Evolutionary conservation across 2,888 invertebrate genomes (phyloP), one percentile per base, ranked within the genome.

Genomic region (Temnothorax ravouxi): DNA sequence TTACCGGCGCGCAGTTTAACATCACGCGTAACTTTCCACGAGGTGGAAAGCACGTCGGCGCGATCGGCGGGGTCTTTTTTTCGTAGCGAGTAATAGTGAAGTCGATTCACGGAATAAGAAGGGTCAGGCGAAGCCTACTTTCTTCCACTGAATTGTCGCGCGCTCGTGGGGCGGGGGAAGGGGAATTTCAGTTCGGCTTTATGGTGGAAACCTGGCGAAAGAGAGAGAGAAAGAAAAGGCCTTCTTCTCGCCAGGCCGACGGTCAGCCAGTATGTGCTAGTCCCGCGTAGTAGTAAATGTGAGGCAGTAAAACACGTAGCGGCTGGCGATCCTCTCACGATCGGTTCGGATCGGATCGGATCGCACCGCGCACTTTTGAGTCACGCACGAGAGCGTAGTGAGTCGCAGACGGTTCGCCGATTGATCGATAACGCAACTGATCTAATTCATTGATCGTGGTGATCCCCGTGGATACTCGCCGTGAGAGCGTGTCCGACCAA

Each of bases 101-200:
- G 92, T 91, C 90, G 91, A 92, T 91, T 89, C 92, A 92, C 92
- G 90, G 91, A 91, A 90, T 82, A 76, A 88, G 86, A 90, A 91
- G 91, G 90, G 89, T 89, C 91, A 91, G 90, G 56, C 87, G 91
- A 91, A 93, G 93, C 93, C 93, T 93, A 93, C 93, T 93, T 93
- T 93, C 93, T 93, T 93, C 91, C 84, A 91, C 88, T 84, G 87
- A 87, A 89, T 89, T 71, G 88, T 81, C 77, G 59, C 85, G 90
- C 76, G 61, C 50, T 44, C 34, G 15, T 9, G 44, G 64, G 41
- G n/a, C 13, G 52, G 21, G n/a, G 80, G 82, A 85, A 84, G 87
- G 81, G 38, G 38, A 69, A 44, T 74, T 34, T 47, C 71, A 9
- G 85, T 76, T 71, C 71, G 75, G 61, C 56, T 44, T 67, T 21